Evolutionary conservation across 2,113 vertebrate species (phyloP).

Genomic region (Psittacula cyanocephala): DNA sequence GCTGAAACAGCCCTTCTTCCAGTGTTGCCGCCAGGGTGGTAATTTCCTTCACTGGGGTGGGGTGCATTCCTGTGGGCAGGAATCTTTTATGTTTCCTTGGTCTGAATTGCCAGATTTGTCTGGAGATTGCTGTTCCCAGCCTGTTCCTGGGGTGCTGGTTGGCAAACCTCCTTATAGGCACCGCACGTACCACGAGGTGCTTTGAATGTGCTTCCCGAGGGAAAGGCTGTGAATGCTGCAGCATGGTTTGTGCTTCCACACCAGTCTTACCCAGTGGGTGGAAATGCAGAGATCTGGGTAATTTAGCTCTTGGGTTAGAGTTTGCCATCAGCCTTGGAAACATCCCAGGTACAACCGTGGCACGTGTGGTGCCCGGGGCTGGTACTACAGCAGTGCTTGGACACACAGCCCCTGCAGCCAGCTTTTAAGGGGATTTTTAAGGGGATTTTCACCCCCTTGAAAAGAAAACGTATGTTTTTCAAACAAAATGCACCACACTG

Average conservation of each 20-base stretch:
- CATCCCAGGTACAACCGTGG: fast-evolving
- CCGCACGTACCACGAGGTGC: neutral
- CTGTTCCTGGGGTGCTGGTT: neutral
- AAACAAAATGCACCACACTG: neutral
- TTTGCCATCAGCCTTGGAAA: neutral
- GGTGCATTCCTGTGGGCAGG: slow-evolving; percentile 34
- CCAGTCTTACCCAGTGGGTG: neutral
- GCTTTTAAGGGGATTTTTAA: neutral
- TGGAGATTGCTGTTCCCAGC: slow-evolving; percentile 10
- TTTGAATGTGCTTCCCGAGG: neutral
- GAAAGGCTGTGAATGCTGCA: neutral
- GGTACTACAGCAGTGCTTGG: neutral
- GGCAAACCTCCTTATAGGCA: neutral
- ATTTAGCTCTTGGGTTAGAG: neutral
- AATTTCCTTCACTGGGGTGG: slow-evolving; percentile 6
- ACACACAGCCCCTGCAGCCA: neutral
- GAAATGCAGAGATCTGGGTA: neutral
- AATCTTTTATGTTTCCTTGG: slow-evolving; percentile 21
- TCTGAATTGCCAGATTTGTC: slow-evolving; percentile 17
- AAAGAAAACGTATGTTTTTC: neutral
- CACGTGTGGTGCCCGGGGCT: fast-evolving
- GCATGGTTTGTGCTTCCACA: neutral
- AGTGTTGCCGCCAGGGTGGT: neutral
- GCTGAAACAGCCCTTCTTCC: slow-evolving; percentile 4
- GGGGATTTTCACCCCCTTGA: neutral